phyloP scores from a whole-genome alignment of 1,140 invertebrate genomes.

The Nasonia longicornis region DNA sequence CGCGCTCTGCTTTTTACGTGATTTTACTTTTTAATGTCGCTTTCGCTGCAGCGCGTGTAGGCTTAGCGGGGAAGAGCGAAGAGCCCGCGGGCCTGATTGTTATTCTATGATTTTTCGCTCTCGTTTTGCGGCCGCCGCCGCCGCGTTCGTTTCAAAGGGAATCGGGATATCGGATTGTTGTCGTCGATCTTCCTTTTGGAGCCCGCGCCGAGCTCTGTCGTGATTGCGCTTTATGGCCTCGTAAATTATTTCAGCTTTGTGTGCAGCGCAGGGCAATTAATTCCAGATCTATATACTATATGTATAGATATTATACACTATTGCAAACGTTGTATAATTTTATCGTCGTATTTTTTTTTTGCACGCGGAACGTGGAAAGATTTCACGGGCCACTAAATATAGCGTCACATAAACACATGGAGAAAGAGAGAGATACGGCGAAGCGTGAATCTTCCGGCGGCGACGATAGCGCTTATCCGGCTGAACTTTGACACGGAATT shows the following conservation, averaged over 20 bases:
- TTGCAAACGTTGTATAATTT: not conserved
- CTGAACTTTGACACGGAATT: not conserved
- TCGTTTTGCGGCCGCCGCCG: not conserved
- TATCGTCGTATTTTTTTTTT: not conserved
- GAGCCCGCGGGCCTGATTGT: constrained; percentile 22
- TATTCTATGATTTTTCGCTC: constrained; percentile 38
- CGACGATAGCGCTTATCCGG: not conserved
- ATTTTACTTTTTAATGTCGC: constrained; percentile 46
- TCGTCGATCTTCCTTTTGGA: constrained; percentile 2
- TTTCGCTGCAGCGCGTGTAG: not conserved
- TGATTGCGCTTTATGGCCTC: constrained; percentile 19
- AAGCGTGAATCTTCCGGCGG: too few relatives aligned
- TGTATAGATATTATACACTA: not conserved
- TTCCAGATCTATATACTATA: not conserved
- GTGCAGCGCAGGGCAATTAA: constrained; percentile 12
- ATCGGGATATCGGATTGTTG: not conserved
- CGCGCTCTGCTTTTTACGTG: constrained; percentile 21
- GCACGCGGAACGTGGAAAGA: not conserved
- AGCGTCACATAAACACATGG: too few relatives aligned
- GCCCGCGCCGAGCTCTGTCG: not conserved
- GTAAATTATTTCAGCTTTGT: constrained; percentile 25
- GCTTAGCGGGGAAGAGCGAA: not conserved
- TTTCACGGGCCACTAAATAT: not conserved
- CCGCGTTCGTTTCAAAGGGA: not conserved
- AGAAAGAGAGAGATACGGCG: too few relatives aligned